Conservation (phyloP, 2,797 vertebrate genomes). For the Eidolon dupreanum region DNA sequence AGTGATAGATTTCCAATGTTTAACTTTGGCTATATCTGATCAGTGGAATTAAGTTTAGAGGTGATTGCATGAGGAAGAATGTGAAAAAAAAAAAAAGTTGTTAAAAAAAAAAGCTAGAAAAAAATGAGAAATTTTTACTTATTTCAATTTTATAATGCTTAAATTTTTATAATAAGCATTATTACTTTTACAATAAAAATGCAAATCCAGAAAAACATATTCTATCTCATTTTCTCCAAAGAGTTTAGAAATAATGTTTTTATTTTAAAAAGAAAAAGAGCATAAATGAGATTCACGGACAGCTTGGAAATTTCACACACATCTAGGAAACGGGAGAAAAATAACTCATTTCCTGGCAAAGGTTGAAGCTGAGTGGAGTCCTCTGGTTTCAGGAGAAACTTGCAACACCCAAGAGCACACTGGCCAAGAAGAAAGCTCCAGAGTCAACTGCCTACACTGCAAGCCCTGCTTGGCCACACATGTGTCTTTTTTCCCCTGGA, state of each 20-base stretch:
- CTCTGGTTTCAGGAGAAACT: neutral
- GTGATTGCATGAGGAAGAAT: neutral
- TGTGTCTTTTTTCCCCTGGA: neutral
- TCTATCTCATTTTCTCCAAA: conserved; percentile 26
- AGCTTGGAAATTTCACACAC: neutral
- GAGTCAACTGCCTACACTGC: neutral
- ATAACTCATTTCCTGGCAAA: neutral
- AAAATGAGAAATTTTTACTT: neutral
- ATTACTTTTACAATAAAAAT: neutral
- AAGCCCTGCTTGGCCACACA: neutral
- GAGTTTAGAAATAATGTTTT: neutral
- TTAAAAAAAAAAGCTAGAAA: neutral
- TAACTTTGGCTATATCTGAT: neutral
- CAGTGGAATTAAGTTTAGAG: neutral
- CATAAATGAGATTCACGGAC: neutral
- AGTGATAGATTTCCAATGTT: neutral
- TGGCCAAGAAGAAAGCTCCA: neutral
- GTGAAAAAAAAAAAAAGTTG: neutral
- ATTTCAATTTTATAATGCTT: neutral
- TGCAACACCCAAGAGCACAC: neutral
- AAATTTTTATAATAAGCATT: conserved; percentile 37
- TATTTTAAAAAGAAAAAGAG: neutral
- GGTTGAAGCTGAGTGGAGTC: neutral
- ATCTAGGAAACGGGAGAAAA: neutral
- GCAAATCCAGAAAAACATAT: neutral